Evolutionary conservation across 2,888 invertebrate genomes (phyloP), one percentile per base, ranked within the genome.

Genomic region (Tenthredo livida): DNA sequence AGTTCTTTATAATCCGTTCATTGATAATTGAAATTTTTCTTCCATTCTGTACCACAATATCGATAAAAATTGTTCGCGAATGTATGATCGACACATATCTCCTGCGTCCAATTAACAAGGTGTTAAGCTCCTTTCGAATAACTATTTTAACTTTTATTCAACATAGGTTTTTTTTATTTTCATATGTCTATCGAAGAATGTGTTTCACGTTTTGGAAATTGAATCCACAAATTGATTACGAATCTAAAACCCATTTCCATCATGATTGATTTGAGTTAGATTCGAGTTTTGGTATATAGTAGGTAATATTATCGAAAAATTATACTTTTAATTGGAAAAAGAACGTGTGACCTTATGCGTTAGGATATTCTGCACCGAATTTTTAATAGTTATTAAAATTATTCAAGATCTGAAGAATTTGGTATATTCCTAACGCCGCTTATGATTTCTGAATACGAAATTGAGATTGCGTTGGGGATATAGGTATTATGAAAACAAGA

Each of bases 121-220:
- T 70, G 67, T 33, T 70, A 17, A 4, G n/a, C 6, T 12, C 67
- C 17, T 6, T 70, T 70, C 33, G 33, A 70, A 37, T 33, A 25
- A 1, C 7, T 12, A 33, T 70, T 70, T 70, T 70, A 37, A 37
- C 6, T 70, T 70, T 70, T 37, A 6, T 70, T 65, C 7, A 6
- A 37, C 37, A 37, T 37, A 37, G 1, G 4, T 65, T 29, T 65
- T 65, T 65, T 65, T 29, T 65, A 33, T 33, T 33, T 37, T 37
- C 29, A 37, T 37, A 7, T 37, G 7, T 0, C 3, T 70, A 70
- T 33, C 37, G 2, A n/a, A 10, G 61, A 61, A 21, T 61, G 70
- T 70, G 70, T 70, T 70, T 70, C 70, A 70, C 70, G 37, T 70
- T 70, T 70, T 70, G 70, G 37, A 70, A 70, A 37, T 70, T 37